These are phyloP conservation scores for Sus scrofa DNA, from an alignment of 2,113 vertebrate species.

Conservation along the genomic window T2T-Sscrofa CM000824.6:45969501-45970000, in stretches of 20 bases:
- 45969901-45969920: not conserved
- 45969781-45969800: not conserved
- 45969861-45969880: not conserved
- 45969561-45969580: constrained; percentile 24
- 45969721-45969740: constrained; percentile 49
- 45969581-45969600: constrained; percentile 37
- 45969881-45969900: not conserved
- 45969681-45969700: constrained; percentile 21
- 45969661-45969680: constrained; percentile 49
- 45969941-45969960: not conserved
- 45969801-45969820: not conserved
- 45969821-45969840: too few relatives aligned
- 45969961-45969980: not conserved
- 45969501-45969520: constrained; percentile 62
- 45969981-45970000: not conserved
- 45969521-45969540: constrained; percentile 43
- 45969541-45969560: constrained; percentile 52
- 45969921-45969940: not conserved
- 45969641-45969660: constrained; percentile 64
- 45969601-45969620: constrained; percentile 68
- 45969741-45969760: constrained; percentile 58
- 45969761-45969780: not conserved
- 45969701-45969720: constrained; percentile 36
- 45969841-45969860: not conserved
- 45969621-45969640: not conserved